phyloP scores from a whole-genome alignment of 2,113 vertebrate genomes.

The Pedionomus torquatus region DNA sequence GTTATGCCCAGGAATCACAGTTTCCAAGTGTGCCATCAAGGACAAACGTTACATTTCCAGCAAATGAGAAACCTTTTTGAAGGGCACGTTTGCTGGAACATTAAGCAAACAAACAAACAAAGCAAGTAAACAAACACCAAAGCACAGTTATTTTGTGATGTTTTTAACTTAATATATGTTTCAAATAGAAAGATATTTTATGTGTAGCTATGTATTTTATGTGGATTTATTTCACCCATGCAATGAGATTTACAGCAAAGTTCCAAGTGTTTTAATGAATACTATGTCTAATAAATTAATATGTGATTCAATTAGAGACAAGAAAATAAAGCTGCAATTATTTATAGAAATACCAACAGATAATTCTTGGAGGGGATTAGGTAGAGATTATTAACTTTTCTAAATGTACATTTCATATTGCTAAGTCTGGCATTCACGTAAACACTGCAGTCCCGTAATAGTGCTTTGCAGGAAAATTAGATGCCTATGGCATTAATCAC shows the following conservation, averaged over 20 bases:
- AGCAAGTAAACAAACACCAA: not conserved
- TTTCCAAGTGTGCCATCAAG: slow-evolving; percentile 28
- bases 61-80: slow-evolving; percentile 10
- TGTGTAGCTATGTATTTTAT: not conserved
- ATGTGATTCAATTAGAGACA: not conserved
- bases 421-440: not conserved
- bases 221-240: not conserved
- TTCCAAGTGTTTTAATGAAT: not conserved
- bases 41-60: not conserved
- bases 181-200: not conserved
- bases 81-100: slow-evolving; percentile 19
- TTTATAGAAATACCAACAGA: slow-evolving; percentile 3
- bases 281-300: not conserved
- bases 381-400: slow-evolving; percentile 21
- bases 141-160: not conserved
- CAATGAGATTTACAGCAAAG: not conserved
- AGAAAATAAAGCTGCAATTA: not conserved
- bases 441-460: not conserved
- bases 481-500: slow-evolving; percentile 13
- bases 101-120: slow-evolving; percentile 9
- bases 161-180: not conserved
- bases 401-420: slow-evolving; percentile 16
- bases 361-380: slow-evolving; percentile 13
- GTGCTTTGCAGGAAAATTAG: not conserved
- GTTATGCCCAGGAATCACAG: not conserved